Evolutionary conservation across 2,888 invertebrate genomes (phyloP).

Genomic region (Pecten maximus): DNA sequence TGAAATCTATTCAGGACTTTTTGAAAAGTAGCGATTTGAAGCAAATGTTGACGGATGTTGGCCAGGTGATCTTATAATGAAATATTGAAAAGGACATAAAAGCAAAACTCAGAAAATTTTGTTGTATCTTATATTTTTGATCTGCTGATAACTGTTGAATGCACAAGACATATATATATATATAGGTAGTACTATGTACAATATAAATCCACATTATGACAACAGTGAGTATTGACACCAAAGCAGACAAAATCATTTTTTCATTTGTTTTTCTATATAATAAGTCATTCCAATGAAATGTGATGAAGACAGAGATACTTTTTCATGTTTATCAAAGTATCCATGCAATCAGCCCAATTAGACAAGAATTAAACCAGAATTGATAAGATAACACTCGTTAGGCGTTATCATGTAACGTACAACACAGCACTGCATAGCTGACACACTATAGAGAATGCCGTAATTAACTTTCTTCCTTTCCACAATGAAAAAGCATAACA

Average conservation of each 20-base stretch:
- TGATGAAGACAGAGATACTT: not conserved
- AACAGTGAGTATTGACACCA: not conserved
- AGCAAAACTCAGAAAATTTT: not conserved
- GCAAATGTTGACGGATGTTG: no score
- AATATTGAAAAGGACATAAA: not conserved
- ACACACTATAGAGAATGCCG: not conserved
- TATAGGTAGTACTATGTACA: slow-evolving; percentile 1
- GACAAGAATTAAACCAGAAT: not conserved
- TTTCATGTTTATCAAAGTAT: not conserved
- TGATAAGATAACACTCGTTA: not conserved
- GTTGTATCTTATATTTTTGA: slow-evolving; percentile 24
- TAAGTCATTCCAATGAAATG: not conserved
- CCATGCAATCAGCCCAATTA: not conserved
- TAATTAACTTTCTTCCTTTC: not conserved
- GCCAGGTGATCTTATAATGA: no score
- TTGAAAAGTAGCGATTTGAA: no score
- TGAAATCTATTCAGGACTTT: no score
- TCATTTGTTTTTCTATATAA: not conserved
- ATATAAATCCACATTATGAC: slow-evolving; percentile 20
- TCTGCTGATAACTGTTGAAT: slow-evolving; percentile 27
- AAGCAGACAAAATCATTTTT: not conserved
- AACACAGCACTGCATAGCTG: slow-evolving; percentile 17
- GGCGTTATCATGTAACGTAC: not conserved
- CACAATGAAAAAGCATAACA: not conserved
- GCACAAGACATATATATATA: slow-evolving; percentile 27